phyloP scores from a whole-genome alignment of 1,140 invertebrate genomes.

The Bombus confusus region DNA sequence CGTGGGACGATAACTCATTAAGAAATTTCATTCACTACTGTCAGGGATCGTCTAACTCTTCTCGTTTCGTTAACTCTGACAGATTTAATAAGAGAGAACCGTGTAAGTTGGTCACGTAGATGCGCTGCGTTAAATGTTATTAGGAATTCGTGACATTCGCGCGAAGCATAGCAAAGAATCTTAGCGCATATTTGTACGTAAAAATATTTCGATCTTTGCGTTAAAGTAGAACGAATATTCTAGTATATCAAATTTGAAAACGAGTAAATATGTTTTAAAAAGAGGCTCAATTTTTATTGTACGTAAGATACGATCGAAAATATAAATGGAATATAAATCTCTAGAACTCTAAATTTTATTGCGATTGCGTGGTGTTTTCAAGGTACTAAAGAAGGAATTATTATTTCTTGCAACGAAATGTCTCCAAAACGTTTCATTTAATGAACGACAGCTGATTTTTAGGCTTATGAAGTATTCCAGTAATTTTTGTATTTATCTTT shows the following conservation, averaged over 20 bases:
- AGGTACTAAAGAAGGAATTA: background rate
- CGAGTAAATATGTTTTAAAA: too few relatives aligned
- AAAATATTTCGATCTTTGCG: background rate
- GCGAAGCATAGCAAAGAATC: background rate
- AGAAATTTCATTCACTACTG: conserved; percentile 33
- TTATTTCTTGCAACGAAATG: too few relatives aligned
- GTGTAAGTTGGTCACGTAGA: background rate
- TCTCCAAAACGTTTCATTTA: background rate
- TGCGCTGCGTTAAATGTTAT: background rate
- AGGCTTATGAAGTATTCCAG: background rate
- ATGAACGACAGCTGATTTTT: background rate
- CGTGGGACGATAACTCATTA: conserved; percentile 52
- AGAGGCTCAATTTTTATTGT: too few relatives aligned
- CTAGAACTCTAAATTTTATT: too few relatives aligned
- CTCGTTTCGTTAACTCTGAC: background rate
- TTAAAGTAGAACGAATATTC: background rate
- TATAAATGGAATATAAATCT: too few relatives aligned
- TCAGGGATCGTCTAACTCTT: background rate
- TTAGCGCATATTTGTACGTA: background rate
- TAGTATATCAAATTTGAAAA: too few relatives aligned
- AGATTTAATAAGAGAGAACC: background rate
- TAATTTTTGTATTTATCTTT: background rate
- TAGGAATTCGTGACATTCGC: background rate
- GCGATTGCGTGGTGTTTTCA: background rate
- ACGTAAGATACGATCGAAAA: too few relatives aligned